Conservation (phyloP, 2,113 vertebrate species). For the Motacilla tschutschensis region DNA sequence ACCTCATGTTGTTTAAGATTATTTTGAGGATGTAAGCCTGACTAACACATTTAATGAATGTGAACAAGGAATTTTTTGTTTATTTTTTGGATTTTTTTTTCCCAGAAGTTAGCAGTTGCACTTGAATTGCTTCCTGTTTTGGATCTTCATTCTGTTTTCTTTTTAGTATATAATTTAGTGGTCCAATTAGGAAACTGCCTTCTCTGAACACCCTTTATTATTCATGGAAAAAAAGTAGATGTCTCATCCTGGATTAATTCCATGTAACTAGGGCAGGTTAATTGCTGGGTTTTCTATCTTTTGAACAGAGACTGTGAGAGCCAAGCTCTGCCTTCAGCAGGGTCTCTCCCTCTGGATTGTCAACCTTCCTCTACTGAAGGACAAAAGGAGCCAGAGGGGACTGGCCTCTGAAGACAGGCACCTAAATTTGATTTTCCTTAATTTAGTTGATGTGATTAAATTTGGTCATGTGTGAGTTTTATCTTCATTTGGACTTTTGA, state of each 20-base stretch:
- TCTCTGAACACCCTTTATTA: neutral
- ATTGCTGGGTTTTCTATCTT: neutral
- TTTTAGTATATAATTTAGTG: neutral
- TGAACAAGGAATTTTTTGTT: neutral
- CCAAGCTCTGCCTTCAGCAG: neutral
- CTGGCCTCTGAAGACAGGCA: neutral
- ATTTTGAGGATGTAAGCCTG: neutral
- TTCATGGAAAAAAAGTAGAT: neutral
- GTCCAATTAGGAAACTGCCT: neutral
- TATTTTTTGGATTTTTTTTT: neutral
- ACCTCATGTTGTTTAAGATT: neutral
- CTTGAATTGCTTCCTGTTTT: neutral
- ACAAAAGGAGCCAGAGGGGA: neutral
- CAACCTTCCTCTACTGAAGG: neutral
- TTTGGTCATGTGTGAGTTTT: neutral
- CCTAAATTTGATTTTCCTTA: neutral
- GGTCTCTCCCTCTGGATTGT: neutral
- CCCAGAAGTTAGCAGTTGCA: rapidly evolving
- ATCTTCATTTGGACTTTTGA: neutral
- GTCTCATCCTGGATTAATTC: neutral
- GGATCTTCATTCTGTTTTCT: neutral
- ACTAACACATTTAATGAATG: neutral
- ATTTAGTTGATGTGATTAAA: neutral
- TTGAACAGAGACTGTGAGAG: neutral
- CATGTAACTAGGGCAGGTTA: neutral